Percentiles rank a stretch among this genome's conserved stretches.
Conservation (phyloP, 2,888 invertebrate genomes). For the Rosalia funebris region DNA sequence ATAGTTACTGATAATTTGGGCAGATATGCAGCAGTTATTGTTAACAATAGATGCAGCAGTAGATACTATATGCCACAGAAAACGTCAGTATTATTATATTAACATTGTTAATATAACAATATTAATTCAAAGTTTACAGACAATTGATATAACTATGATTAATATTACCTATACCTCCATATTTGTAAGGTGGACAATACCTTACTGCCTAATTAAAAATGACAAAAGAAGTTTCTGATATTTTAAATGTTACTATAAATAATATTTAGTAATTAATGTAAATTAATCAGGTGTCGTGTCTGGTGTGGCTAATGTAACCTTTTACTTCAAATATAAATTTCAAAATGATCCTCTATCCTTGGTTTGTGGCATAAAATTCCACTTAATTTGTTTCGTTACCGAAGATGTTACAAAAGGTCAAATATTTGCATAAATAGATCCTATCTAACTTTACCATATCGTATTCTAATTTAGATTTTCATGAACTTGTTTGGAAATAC, state of each 20-base stretch:
- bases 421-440: conserved; percentile 17
- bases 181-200: too few relatives aligned
- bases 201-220: too few relatives aligned
- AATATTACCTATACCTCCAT: too few relatives aligned
- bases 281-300: conserved; percentile 11
- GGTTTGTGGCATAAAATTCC: conserved; percentile 16
- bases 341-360: conserved; percentile 17
- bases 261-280: conserved; percentile 7
- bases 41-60: too few relatives aligned
- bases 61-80: too few relatives aligned
- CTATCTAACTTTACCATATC: not conserved
- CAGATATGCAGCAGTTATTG: too few relatives aligned
- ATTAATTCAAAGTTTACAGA: too few relatives aligned
- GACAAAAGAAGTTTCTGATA: not conserved
- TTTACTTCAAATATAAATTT: conserved; percentile 12
- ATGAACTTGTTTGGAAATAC: not conserved
- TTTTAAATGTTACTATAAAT: not conserved
- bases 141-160: too few relatives aligned
- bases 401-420: conserved; percentile 20
- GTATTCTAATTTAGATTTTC: not conserved
- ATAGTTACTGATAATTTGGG: too few relatives aligned
- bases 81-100: too few relatives aligned
- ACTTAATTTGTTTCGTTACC: conserved; percentile 21
- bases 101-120: too few relatives aligned
- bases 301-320: conserved; percentile 15